phyloP scores from a whole-genome alignment of 2,888 invertebrate genomes.

The Xestoiulus laeticollis region DNA sequence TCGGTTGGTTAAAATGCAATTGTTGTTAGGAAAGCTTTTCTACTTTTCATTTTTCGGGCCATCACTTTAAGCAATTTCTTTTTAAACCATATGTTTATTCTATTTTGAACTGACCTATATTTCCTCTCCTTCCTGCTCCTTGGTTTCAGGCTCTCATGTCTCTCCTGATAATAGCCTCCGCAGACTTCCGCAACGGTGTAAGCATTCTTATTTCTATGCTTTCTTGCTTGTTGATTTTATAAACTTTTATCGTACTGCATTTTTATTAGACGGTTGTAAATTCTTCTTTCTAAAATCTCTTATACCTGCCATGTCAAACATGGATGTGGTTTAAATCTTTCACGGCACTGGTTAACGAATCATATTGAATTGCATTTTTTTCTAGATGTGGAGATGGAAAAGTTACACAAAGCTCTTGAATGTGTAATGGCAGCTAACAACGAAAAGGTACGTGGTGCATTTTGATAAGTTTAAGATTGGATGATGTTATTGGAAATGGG shows the following conservation, averaged over 20 bases:
- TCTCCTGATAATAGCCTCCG: slow-evolving; percentile 48
- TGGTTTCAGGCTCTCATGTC: slow-evolving; percentile 49
- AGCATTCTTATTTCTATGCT: slow-evolving; percentile 53
- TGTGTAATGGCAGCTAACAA: slow-evolving; percentile 66
- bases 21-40: background rate
- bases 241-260: slow-evolving; percentile 57
- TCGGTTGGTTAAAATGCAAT: background rate
- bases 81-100: slow-evolving; percentile 30
- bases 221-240: slow-evolving; percentile 36
- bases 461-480: slow-evolving; percentile 45
- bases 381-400: slow-evolving; percentile 66
- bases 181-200: slow-evolving; percentile 50
- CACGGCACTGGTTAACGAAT: background rate
- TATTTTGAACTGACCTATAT: slow-evolving; percentile 41
- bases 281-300: slow-evolving; percentile 42
- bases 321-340: background rate
- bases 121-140: background rate
- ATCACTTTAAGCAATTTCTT: background rate
- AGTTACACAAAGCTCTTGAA: slow-evolving; percentile 66
- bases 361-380: background rate
- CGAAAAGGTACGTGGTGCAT: slow-evolving; percentile 63
- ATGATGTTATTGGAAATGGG: background rate
- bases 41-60: background rate
- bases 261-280: background rate
- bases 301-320: background rate